phyloP scores from a whole-genome alignment of 1,140 invertebrate genomes.

The Brachionus angularis region DNA sequence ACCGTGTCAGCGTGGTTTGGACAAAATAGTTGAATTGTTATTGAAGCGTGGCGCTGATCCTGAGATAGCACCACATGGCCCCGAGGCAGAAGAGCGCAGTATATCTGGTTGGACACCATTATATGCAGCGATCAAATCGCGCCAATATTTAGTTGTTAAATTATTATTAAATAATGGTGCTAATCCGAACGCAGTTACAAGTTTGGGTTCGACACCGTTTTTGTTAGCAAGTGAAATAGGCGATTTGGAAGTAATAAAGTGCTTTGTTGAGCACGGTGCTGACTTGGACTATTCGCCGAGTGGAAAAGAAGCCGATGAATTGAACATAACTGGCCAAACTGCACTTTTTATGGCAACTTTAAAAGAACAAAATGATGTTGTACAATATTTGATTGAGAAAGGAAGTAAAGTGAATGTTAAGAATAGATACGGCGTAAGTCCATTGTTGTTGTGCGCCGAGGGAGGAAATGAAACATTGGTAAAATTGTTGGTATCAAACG shows the following conservation, averaged over 20 bases:
- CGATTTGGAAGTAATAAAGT: constrained; percentile 43
- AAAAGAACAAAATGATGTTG: constrained; percentile 44
- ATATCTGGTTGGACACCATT: constrained; percentile 44
- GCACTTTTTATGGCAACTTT: constrained; percentile 43
- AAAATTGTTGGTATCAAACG: constrained; percentile 8
- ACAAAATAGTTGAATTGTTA: constrained; percentile 42
- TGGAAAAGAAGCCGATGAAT: constrained; percentile 37
- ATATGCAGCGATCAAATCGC: constrained; percentile 44
- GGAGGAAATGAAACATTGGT: constrained; percentile 36
- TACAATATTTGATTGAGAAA: constrained; percentile 36
- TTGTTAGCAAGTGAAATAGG: constrained; percentile 43
- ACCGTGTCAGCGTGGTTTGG: constrained; percentile 32
- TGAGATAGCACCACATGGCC: constrained; percentile 16
- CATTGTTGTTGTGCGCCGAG: constrained; percentile 42
- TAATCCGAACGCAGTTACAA: constrained; percentile 44
- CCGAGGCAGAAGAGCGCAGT: constrained; percentile 28
- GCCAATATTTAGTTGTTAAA: constrained; percentile 28
- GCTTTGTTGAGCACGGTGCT: constrained; percentile 41
- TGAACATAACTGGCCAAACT: constrained; percentile 44
- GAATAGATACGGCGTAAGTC: constrained; percentile 41
- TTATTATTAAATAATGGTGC: constrained; percentile 10
- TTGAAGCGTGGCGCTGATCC: constrained; percentile 19
- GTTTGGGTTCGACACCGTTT: constrained; percentile 43
- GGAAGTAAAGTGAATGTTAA: constrained; percentile 42
- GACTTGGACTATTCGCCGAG: constrained; percentile 38